phyloP scores from a whole-genome alignment of 2,113 vertebrate species.

The Syngnathoides biaculeatus region DNA sequence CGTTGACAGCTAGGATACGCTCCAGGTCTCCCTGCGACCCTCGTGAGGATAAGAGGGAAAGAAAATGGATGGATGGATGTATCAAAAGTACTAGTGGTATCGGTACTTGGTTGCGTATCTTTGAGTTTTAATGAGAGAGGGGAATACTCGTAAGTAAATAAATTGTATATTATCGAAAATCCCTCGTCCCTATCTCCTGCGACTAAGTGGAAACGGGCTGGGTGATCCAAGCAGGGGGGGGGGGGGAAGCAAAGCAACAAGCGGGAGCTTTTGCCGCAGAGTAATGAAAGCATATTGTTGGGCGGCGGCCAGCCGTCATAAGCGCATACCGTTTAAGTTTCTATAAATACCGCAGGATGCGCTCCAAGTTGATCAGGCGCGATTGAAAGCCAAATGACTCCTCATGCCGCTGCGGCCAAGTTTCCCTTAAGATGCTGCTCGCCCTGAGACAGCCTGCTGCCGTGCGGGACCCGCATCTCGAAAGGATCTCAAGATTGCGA shows the following conservation, averaged over 20 bases:
- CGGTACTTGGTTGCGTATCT: too few species aligned
- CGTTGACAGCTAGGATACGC: too few species aligned
- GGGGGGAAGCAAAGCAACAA: neutral
- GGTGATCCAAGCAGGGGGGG: neutral
- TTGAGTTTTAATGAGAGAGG: too few species aligned
- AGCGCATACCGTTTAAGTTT: constrained; percentile 72
- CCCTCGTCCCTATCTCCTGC: too few species aligned
- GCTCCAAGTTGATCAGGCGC: constrained; percentile 72
- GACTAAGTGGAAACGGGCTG: neutral
- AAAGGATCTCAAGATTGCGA: neutral
- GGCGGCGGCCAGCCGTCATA: constrained; percentile 58
- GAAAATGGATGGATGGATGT: too few species aligned
- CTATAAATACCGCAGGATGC: constrained; percentile 70
- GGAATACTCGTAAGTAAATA: too few species aligned
- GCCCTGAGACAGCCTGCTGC: constrained; percentile 49
- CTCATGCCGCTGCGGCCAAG: constrained; percentile 57
- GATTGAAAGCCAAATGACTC: constrained; percentile 71
- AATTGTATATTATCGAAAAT: too few species aligned
- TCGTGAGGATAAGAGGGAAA: too few species aligned
- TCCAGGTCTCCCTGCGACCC: too few species aligned
- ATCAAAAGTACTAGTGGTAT: too few species aligned
- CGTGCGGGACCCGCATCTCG: constrained; percentile 11
- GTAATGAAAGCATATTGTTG: constrained; percentile 57
- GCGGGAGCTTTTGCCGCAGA: constrained; percentile 66
- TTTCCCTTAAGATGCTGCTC: constrained; percentile 63